A percentile compares a stretch with the other conserved stretches of the same genome.
Conservation (phyloP, 2,888 invertebrate genomes). For the Temnothorax unifasciatus region DNA sequence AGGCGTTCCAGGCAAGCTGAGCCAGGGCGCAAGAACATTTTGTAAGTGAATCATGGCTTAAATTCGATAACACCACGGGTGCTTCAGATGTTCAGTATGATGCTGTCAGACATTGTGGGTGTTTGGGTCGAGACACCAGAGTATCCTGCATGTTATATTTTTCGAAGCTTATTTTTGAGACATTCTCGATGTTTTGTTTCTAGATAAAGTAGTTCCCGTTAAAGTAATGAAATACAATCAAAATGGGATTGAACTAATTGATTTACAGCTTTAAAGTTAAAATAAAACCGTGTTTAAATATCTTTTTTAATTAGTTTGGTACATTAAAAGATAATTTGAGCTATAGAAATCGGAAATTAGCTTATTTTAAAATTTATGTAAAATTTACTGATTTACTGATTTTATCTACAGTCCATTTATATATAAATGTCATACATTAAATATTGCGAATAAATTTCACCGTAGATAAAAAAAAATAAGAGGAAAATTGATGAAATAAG, state of each 20-base stretch:
- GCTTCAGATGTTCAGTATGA: background rate
- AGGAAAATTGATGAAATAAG: background rate
- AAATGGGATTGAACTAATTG: background rate
- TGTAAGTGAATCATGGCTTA: conserved; percentile 57
- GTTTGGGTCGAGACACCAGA: background rate
- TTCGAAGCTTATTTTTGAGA: background rate
- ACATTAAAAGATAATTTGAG: background rate
- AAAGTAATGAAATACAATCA: background rate
- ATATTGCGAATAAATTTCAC: background rate
- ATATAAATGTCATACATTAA: background rate
- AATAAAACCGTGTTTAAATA: background rate
- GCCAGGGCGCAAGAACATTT: conserved; percentile 18
- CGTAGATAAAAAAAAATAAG: background rate
- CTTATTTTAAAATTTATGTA: background rate
- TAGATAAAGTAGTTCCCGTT: background rate
- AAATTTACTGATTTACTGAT: background rate
- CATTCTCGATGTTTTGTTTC: background rate
- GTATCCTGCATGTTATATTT: background rate
- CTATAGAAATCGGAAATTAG: background rate
- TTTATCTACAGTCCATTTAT: background rate
- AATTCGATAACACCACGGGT: background rate
- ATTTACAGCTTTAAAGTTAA: background rate
- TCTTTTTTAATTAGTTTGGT: background rate
- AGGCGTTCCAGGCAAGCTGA: conserved; percentile 42
- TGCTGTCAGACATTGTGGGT: background rate